Evolutionary conservation across 2,888 invertebrate genomes (phyloP), one percentile per base, ranked within the genome.

Genomic region (Nomada fucata): DNA sequence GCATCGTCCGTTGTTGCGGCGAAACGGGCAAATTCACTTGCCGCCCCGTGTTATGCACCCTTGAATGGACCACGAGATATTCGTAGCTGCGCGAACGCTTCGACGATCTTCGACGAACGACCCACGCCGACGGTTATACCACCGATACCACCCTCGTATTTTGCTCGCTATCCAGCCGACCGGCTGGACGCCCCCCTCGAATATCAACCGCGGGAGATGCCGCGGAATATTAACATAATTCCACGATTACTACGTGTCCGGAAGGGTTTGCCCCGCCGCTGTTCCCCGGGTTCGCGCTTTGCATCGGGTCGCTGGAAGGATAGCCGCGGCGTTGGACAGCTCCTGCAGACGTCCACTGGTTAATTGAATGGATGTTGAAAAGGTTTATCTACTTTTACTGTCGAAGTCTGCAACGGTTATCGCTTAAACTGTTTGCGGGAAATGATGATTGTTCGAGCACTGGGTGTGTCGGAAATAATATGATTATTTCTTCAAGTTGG

Each of bases 1-100:
- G 86, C 85, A 88, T 89, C 88, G 70, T 87, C 88, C 84, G 84
- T 84, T 87, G 87, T 87, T 89, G 88, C 79, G 88, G 85, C 84
- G 83, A 80, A 86, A 84, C 83, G 76, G 84, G 79, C 83, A 89
- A 89, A 90, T 89, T 89, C 87, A 88, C 87, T 84, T 53, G 81
- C 57, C 67, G 55, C 76, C 44, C 52, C 36, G 29, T 73, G 84
- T 74, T 85, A 85, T 84, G 73, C 82, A 83, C 68, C 83, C 68
- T 74, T 70, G 68, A 83, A 83, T 83, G 80, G 79, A 81, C 80
- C 68, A 70, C 15, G 50, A 76, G 74, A 75, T 84, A 84, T 81
- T 81, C 83, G 59, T 78, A 78, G 67, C 78, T 65, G 60, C 61
- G 57, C 68, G 70, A 72, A 72, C 60, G 70, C 77, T 82, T 73